phyloP scores from a whole-genome alignment of 35 echinoderm and acorn worm species.

The Nesometra sesokonis region DNA sequence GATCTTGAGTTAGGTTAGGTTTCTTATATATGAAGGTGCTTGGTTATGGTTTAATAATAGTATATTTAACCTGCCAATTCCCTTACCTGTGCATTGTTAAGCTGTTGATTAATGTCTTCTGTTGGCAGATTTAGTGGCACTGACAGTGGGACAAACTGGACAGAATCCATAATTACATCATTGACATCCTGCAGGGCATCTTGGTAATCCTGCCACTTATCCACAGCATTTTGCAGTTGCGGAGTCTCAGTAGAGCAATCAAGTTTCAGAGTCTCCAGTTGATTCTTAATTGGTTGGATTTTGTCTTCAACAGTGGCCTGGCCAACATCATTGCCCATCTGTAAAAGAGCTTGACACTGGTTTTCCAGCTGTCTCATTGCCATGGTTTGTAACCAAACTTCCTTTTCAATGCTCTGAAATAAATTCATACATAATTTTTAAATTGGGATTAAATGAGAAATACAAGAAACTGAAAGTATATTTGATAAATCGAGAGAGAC shows the following conservation, averaged over 20 bases:
- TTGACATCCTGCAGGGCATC: slow-evolving; percentile 37
- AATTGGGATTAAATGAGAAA: too few relatives aligned
- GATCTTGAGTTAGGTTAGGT: too few relatives aligned
- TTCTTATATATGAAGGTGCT: too few relatives aligned
- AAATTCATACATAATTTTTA: not conserved
- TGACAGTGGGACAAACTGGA: slow-evolving; percentile 23
- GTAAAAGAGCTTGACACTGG: not conserved
- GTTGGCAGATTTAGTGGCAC: slow-evolving; percentile 9
- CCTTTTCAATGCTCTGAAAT: not conserved
- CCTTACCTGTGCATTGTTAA: not conserved
- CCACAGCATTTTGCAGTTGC: not conserved
- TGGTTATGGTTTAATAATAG: too few relatives aligned
- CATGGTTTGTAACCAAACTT: not conserved
- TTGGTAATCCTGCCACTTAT: slow-evolving; percentile 44
- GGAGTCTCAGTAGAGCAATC: not conserved
- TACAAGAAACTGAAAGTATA: too few relatives aligned
- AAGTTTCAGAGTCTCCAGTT: slow-evolving; percentile 29
- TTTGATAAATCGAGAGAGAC: too few relatives aligned
- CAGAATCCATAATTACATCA: slow-evolving; percentile 23
- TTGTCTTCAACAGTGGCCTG: slow-evolving; percentile 12
- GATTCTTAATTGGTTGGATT: slow-evolving; percentile 14
- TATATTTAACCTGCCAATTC: too few relatives aligned
- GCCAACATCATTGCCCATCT: not conserved
- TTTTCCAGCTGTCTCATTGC: not conserved
- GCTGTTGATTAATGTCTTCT: not conserved